A percentile compares a stretch with the other conserved stretches of the same genome.
Conservation (phyloP, 2,113 vertebrate species). For the Xyliphius kryptos region DNA sequence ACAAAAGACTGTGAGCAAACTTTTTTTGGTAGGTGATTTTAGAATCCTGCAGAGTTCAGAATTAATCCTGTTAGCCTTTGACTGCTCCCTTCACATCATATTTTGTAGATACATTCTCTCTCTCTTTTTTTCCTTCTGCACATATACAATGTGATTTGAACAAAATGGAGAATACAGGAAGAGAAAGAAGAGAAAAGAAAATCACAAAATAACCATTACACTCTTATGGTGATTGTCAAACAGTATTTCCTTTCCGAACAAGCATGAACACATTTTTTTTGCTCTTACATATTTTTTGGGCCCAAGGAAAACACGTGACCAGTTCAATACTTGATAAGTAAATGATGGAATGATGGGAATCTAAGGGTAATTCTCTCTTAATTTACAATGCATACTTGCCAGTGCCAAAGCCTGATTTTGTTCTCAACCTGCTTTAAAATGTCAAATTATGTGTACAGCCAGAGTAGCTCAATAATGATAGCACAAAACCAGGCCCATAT, state of each 20-base stretch:
- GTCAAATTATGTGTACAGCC: constrained; percentile 34
- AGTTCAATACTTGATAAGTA: constrained; percentile 28
- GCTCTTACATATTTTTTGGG: constrained; percentile 13
- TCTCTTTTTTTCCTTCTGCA: neutral
- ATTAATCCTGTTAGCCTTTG: constrained; percentile 36
- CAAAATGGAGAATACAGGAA: neutral
- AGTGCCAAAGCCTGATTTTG: constrained; percentile 25
- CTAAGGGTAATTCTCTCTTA: constrained; percentile 26
- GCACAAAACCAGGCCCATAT: constrained; percentile 29
- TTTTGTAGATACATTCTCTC: neutral
- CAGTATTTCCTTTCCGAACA: constrained; percentile 28
- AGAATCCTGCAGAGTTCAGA: constrained; percentile 21
- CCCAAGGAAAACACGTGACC: constrained; percentile 29
- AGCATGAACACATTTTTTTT: constrained; percentile 15
- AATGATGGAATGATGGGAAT: constrained; percentile 29
- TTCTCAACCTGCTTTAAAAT: constrained; percentile 21
- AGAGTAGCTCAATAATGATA: constrained; percentile 27
- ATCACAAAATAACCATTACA: constrained; percentile 13
- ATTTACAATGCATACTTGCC: constrained; percentile 23
- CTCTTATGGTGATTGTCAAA: constrained; percentile 30
- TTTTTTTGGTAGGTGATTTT: too few species aligned
- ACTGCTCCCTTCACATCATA: constrained; percentile 17
- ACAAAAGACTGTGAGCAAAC: too few species aligned
- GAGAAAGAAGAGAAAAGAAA: constrained; percentile 5
- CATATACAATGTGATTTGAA: too few species aligned